Conservation (phyloP, 1,140 invertebrate species). For the Brachionus plicatilis region DNA sequence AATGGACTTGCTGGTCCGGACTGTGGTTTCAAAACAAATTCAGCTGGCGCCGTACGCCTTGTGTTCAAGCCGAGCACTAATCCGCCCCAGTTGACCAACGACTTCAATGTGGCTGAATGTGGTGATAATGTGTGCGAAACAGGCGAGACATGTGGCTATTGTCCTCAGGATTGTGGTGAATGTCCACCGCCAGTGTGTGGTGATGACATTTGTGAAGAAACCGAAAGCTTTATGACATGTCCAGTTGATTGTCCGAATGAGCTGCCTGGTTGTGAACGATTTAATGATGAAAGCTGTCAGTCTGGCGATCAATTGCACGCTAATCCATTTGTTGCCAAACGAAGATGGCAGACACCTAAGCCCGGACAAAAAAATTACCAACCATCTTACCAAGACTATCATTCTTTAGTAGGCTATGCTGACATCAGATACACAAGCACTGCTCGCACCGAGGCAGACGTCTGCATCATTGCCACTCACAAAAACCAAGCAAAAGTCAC, state of each 20-base stretch:
- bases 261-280: conserved; percentile 28
- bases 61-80: conserved; percentile 11
- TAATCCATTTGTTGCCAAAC: neutral
- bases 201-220: conserved; percentile 33
- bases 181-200: conserved; percentile 39
- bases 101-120: conserved; percentile 14
- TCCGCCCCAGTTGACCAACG: neutral
- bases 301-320: conserved; percentile 15
- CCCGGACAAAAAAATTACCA: conserved; percentile 25
- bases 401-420: conserved; percentile 33
- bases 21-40: conserved; percentile 30
- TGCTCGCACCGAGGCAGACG: conserved; percentile 9
- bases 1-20: conserved; percentile 17
- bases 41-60: conserved; percentile 9
- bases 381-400: conserved; percentile 34
- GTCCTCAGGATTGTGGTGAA: conserved; percentile 38
- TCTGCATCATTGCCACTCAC: conserved; percentile 28
- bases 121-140: conserved; percentile 31
- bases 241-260: conserved; percentile 39
- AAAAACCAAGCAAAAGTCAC: neutral
- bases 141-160: conserved; percentile 32
- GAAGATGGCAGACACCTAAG: conserved; percentile 40
- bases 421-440: conserved; percentile 36
- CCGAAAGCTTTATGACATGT: conserved; percentile 16
- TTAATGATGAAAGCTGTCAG: conserved; percentile 31